Conservation (phyloP, 2,113 vertebrate species). For the Thamnophis sirtalis region DNA sequence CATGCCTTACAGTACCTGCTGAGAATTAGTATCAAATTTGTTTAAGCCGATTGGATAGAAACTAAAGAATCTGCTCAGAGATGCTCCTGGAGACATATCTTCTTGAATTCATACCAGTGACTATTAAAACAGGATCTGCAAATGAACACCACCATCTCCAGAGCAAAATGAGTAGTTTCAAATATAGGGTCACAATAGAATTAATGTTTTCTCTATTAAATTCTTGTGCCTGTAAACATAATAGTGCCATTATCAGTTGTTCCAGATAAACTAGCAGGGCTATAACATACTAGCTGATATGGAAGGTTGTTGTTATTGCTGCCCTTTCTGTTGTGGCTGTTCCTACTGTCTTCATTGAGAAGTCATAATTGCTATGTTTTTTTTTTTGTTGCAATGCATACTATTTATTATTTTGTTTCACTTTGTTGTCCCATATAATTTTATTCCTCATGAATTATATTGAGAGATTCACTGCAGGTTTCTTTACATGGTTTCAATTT, state of each 20-base stretch:
- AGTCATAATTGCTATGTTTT: background rate
- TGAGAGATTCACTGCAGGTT: background rate
- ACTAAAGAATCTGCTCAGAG: background rate
- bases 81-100: background rate
- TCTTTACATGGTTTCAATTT: slow-evolving; percentile 5
- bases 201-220: background rate
- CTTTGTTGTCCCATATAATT: background rate
- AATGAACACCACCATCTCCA: background rate
- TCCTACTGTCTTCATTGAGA: background rate
- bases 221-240: background rate
- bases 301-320: background rate
- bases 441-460: background rate
- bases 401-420: background rate
- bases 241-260: background rate
- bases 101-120: background rate
- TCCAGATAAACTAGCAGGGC: background rate
- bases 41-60: background rate
- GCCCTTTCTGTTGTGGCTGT: background rate
- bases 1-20: background rate
- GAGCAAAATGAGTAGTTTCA: background rate
- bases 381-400: background rate
- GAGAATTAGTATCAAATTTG: background rate
- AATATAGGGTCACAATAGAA: background rate
- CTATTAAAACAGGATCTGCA: background rate
- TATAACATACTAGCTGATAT: background rate